These are phyloP conservation scores for Apis laboriosa DNA, from an alignment of 1,140 invertebrate genomes.

Conservation along the genomic window DNA sequence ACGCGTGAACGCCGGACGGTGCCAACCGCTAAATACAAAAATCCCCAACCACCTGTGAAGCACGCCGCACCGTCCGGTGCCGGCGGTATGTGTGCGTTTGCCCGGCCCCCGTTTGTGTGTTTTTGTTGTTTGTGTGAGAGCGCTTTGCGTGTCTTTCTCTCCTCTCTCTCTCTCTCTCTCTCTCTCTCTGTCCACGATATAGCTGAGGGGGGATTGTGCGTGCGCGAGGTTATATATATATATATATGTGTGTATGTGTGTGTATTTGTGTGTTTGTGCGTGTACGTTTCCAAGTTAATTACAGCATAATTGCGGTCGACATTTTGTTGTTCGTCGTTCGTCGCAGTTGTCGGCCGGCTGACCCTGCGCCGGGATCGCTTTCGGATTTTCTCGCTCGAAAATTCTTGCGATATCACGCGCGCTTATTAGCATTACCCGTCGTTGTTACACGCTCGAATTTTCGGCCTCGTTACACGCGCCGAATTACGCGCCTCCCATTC, in stretches of 20 bases:
- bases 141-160: background rate
- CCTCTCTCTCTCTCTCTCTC: background rate
- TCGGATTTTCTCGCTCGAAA: slow-evolving; percentile 53
- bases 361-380: slow-evolving; percentile 40
- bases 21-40: slow-evolving; percentile 81
- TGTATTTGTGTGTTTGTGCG: slow-evolving; percentile 11
- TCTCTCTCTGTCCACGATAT: background rate
- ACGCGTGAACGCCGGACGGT: slow-evolving; percentile 77
- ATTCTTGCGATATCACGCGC: slow-evolving; percentile 62
- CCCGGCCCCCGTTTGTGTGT: slow-evolving; percentile 5
- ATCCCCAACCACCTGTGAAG: slow-evolving; percentile 80
- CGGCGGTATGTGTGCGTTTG: slow-evolving; percentile 21
- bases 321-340: slow-evolving; percentile 77
- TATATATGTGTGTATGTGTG: slow-evolving; percentile 37
- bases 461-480: background rate
- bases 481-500: slow-evolving; percentile 19
- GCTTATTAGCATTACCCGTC: slow-evolving; percentile 51
- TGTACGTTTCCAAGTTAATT: slow-evolving; percentile 78
- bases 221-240: background rate
- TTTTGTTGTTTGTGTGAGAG: slow-evolving; percentile 30
- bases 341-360: slow-evolving; percentile 57
- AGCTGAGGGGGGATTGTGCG: background rate
- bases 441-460: slow-evolving; percentile 24
- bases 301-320: slow-evolving; percentile 81
- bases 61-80: slow-evolving; percentile 59